These are phyloP conservation scores for Heteronetta atricapilla DNA, from an alignment of 2,113 vertebrate species.

Conservation along the genomic window DNA sequence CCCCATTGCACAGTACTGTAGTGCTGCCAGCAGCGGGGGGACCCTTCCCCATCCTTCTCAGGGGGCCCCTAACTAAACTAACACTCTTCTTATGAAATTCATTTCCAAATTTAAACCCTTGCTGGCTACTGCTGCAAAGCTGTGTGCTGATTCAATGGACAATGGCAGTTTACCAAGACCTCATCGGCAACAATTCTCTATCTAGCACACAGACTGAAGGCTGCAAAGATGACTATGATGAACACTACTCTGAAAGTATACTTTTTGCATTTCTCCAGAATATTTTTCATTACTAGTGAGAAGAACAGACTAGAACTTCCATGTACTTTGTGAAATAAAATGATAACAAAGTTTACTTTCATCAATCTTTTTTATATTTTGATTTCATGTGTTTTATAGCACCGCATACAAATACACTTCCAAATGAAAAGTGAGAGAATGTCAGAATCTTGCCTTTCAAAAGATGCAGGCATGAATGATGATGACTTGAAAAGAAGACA, in stretches of 20 bases:
- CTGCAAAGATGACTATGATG: fast-evolving
- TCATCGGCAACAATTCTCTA: fast-evolving
- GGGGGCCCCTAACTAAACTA: neutral
- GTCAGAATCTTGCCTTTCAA: neutral
- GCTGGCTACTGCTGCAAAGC: fast-evolving
- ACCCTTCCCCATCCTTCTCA: neutral
- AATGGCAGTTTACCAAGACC: fast-evolving
- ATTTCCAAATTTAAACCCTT: neutral
- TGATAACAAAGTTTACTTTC: neutral
- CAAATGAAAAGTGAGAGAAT: neutral
- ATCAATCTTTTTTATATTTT: neutral
- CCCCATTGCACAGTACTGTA: neutral
- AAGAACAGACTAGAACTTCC: neutral
- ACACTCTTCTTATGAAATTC: neutral
- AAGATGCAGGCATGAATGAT: neutral
- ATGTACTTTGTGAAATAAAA: neutral
- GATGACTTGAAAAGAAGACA: neutral
- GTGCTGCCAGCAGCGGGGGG: neutral
- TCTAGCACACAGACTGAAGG: fast-evolving
- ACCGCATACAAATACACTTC: neutral
- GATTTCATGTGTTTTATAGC: neutral
- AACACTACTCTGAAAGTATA: neutral
- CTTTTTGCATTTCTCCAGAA: neutral
- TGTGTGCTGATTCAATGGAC: neutral
- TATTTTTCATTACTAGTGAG: neutral